These are phyloP conservation scores for Drosophila sordidula DNA, from an alignment of 2,888 invertebrate genomes.

Conservation along the genomic window DNA sequence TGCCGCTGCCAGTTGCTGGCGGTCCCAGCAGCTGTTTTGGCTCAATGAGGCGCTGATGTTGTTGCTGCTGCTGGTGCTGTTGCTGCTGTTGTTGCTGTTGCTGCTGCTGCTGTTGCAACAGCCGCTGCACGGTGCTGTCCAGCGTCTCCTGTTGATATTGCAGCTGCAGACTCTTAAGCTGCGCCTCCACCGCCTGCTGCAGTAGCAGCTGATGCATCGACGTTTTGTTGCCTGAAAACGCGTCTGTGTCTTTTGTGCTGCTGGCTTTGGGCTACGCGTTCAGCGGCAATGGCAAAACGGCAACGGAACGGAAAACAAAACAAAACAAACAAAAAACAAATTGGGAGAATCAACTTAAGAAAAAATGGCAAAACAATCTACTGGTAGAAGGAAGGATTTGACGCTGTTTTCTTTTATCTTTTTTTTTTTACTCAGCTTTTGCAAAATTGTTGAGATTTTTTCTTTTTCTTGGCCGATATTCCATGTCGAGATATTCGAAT, in stretches of 20 bases:
- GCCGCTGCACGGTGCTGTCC: constrained; percentile 68
- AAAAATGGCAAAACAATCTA: constrained; percentile 72
- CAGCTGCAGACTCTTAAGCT: constrained; percentile 77
- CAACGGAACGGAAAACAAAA: constrained; percentile 12
- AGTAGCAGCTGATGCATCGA: constrained; percentile 77
- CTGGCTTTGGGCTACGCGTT: constrained; percentile 39
- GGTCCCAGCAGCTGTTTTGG: constrained; percentile 74
- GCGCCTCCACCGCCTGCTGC: constrained; percentile 79
- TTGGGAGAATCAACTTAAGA: constrained; percentile 79
- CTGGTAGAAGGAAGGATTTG: constrained; percentile 82
- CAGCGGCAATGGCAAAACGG: constrained; percentile 1
- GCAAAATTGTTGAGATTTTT: constrained; percentile 85
- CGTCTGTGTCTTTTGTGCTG: constrained; percentile 54
- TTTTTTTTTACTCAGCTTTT: constrained; percentile 7
- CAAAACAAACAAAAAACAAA: constrained; percentile 53
- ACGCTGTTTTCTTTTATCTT: constrained; percentile 47
- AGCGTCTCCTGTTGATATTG: constrained; percentile 76
- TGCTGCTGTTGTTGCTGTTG: constrained; percentile 86
- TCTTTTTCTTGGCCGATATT: constrained; percentile 85
- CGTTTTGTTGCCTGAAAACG: constrained; percentile 42
- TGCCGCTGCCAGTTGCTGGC: constrained; percentile 7
- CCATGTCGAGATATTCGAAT: constrained; percentile 54
- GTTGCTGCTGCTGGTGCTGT: constrained; percentile 82
- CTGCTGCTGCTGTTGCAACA: constrained; percentile 83
- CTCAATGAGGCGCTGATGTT: constrained; percentile 8